phyloP scores from a whole-genome alignment of 2,113 vertebrate genomes.

The Megaleporinus macrocephalus region DNA sequence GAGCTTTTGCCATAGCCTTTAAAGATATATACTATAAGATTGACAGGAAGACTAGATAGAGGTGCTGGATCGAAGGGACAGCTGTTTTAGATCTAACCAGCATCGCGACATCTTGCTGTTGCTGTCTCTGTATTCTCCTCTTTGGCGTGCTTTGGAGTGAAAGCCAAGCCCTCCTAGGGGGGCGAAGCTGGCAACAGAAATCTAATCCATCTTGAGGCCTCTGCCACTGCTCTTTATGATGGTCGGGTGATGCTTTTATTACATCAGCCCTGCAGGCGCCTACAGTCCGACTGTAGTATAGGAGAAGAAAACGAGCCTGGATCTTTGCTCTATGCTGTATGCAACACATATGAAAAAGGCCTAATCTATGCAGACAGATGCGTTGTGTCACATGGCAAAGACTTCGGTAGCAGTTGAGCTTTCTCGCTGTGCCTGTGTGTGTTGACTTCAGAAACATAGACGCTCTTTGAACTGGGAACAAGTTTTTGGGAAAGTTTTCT shows the following conservation, averaged over 20 bases:
- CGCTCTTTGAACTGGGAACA: neutral
- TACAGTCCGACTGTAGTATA: neutral
- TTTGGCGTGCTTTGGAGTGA: conserved; percentile 11
- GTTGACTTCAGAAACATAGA: neutral
- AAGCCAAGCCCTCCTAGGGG: conserved; percentile 21
- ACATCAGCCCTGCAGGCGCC: conserved; percentile 12
- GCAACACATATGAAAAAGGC: neutral
- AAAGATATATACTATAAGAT: neutral
- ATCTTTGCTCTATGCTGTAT: neutral
- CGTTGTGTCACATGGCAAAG: neutral
- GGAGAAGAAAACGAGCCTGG: neutral
- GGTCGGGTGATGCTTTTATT: conserved; percentile 16
- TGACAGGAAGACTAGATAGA: conserved; percentile 31
- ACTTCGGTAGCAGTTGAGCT: neutral
- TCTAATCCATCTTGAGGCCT: conserved; percentile 24
- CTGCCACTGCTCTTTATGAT: conserved; percentile 32
- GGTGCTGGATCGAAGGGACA: neutral
- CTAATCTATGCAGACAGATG: neutral
- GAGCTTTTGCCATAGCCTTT: neutral
- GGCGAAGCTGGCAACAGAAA: conserved; percentile 17
- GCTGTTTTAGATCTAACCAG: conserved; percentile 30
- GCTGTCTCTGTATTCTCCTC: conserved; percentile 1
- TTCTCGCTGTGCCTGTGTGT: neutral
- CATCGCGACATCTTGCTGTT: neutral
- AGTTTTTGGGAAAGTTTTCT: conserved; percentile 3